These are phyloP conservation scores for Neoniphon sammara DNA, from an alignment of 2,797 vertebrate genomes.

Conservation along the genomic window DNA sequence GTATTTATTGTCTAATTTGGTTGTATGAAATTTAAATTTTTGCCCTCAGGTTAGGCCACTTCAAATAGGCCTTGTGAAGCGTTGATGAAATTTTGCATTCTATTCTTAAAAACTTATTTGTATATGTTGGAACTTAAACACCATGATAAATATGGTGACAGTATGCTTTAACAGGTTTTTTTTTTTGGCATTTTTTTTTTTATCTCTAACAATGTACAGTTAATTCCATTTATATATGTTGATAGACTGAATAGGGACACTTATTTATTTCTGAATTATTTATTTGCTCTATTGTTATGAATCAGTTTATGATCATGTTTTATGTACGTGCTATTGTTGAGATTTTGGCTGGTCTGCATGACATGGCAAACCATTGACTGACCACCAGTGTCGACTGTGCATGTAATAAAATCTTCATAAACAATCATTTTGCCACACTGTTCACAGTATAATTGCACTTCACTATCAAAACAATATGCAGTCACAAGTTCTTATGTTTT, in stretches of 20 bases:
- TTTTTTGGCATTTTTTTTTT: background rate
- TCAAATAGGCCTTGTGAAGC: conserved; percentile 23
- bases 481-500: background rate
- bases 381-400: conserved; percentile 78
- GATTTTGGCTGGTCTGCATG: conserved; percentile 85
- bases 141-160: background rate
- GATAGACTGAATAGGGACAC: conserved; percentile 48
- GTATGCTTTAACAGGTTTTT: conserved; percentile 10
- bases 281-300: conserved; percentile 62
- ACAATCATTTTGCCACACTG: conserved; percentile 70
- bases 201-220: conserved; percentile 42
- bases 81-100: conserved; percentile 21
- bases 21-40: background rate
- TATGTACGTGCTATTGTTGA: conserved; percentile 42
- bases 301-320: conserved; percentile 35
- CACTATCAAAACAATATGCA: background rate
- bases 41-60: background rate
- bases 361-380: conserved; percentile 84
- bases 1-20: conserved; percentile 38
- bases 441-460: conserved; percentile 53
- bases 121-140: conserved; percentile 48
- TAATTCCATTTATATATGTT: conserved; percentile 60
- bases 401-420: conserved; percentile 65
- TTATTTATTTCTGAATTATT: conserved; percentile 77
- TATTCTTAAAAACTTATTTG: conserved; percentile 29